Evolutionary conservation across 2,113 vertebrate genomes (phyloP).

Genomic region (Chauna torquata): DNA sequence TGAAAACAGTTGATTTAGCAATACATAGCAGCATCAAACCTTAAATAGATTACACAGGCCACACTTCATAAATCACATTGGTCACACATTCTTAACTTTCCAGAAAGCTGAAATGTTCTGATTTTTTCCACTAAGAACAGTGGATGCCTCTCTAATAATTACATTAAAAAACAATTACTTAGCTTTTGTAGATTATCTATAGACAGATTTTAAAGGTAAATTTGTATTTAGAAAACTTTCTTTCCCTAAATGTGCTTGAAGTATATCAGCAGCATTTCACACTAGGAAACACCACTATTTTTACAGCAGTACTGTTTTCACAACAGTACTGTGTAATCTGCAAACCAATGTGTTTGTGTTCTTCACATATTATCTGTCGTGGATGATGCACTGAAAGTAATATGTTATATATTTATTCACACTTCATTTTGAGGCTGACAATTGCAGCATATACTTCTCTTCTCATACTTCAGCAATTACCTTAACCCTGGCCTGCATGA

Average conservation of each 20-base stretch:
- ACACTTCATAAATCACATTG: conserved; percentile 38
- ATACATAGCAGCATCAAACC: conserved; percentile 32
- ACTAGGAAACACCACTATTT: background rate
- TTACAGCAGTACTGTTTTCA: background rate
- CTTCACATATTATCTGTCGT: background rate
- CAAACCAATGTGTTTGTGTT: background rate
- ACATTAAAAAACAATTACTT: background rate
- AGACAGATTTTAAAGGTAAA: background rate
- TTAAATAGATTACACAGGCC: conserved; percentile 43
- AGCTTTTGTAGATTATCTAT: background rate
- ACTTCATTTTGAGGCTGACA: conserved; percentile 31
- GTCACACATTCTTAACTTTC: conserved; percentile 42
- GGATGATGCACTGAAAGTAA: background rate
- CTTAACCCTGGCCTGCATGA: conserved; percentile 39
- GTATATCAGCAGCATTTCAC: background rate
- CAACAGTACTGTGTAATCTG: background rate
- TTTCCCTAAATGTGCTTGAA: background rate
- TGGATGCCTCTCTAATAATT: background rate
- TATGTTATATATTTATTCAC: conserved; percentile 59
- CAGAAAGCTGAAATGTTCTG: background rate
- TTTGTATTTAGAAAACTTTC: background rate
- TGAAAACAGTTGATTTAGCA: conserved; percentile 67
- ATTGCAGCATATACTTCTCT: conserved; percentile 12
- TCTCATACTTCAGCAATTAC: conserved; percentile 44
- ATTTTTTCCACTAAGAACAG: background rate